Conservation (phyloP, 2,113 vertebrate genomes). For the Corythaixoides concolor region DNA sequence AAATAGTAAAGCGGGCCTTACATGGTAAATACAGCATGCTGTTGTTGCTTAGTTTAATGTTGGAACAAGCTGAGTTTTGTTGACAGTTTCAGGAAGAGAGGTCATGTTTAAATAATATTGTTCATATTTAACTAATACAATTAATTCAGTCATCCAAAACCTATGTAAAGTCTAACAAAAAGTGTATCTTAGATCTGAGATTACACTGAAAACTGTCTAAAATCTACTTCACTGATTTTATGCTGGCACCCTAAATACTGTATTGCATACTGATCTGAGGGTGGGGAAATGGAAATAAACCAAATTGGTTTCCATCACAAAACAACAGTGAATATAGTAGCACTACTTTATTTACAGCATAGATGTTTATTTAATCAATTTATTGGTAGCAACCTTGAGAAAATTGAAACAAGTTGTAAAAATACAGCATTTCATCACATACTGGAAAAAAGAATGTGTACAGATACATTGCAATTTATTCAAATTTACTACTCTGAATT, state of each 20-base stretch:
- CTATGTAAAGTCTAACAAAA: not conserved
- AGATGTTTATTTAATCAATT: constrained; percentile 1
- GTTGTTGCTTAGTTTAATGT: not conserved
- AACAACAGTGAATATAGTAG: not conserved
- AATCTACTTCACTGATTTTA: not conserved
- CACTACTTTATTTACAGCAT: not conserved
- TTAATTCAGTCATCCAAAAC: not conserved
- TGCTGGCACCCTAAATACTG: not conserved
- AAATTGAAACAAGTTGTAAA: constrained; percentile 13
- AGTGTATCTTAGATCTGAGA: not conserved
- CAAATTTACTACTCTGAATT: not conserved
- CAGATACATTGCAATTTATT: not conserved
- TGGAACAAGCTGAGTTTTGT: not conserved
- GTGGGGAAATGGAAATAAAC: not conserved
- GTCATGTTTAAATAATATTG: not conserved
- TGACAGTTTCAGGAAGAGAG: not conserved
- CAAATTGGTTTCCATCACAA: not conserved
- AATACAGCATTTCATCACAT: not conserved
- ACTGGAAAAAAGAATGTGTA: not conserved
- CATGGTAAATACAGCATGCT: not conserved
- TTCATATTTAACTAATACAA: not conserved
- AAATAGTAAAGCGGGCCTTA: not conserved
- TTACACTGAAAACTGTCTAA: not conserved
- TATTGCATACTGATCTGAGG: not conserved
- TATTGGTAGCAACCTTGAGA: not conserved